Evolutionary conservation across 2,113 vertebrate genomes (phyloP), one percentile per base, ranked within the genome.

Genomic region (Melanotaenia duboulayi): DNA sequence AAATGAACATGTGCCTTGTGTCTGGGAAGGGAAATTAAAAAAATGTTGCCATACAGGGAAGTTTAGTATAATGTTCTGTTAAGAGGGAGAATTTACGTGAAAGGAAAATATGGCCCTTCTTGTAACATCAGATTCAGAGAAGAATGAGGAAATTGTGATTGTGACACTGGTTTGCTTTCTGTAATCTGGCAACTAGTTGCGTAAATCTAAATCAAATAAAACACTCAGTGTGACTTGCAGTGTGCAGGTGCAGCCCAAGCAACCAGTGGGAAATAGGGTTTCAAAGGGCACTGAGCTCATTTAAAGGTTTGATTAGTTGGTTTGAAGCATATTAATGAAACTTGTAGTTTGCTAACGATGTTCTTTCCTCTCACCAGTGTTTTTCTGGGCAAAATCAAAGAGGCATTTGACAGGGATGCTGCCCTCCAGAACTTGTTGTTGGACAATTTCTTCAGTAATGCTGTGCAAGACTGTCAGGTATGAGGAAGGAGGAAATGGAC

Each of bases 371-470:
- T 59, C 81, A 95, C 39, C 81, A 99, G 98, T 55, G 97, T 96
- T 8, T 99, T 99, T 92, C 91, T 99, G 73, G 98, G 96, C 19
- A 96, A 97, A 91, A 99, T 99, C 89, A 99, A 98, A 86, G 97
- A 99, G 35, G 98, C 98, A 0, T 99, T 99, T 74, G 98, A 97
- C 84, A 83, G 94, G 24, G 95, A 97, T 66, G 76, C 94, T 0
- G 88, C 93, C 1, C 94, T 99, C 65, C 95, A 97, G 93, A 99
- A 95, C 81, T 88, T 99, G 35, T 91, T 99, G 55, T 81, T 99
- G 46, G 96, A 99, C 72, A 79, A 76, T 71, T 99, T 99, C 91
- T 99, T 99, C 85, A 97, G 91, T 83, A 92, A 83, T 0, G 97
- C 96, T 19, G 94, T 97, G 69, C 94, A 96, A 79, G 91, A 95